Evolutionary conservation across 2,888 invertebrate genomes (phyloP).

Genomic region (Sphecodes monilicornis): DNA sequence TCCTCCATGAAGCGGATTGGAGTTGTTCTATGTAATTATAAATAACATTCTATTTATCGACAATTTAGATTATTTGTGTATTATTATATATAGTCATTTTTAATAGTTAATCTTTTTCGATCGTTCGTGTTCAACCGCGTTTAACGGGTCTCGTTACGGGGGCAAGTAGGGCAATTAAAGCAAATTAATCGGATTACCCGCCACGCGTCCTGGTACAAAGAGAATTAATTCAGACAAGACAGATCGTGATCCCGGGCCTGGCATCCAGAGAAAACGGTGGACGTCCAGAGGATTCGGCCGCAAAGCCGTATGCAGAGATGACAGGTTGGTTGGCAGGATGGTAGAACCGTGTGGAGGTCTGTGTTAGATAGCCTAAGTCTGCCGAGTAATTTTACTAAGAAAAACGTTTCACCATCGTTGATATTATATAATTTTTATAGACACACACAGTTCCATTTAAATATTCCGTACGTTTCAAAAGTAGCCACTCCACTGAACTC

Average conservation of each 20-base stretch:
- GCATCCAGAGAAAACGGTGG: conserved; percentile 14
- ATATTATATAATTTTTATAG: neutral
- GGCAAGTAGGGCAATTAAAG: conserved; percentile 33
- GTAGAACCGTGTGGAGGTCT: neutral
- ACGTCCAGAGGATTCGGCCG: conserved; percentile 35
- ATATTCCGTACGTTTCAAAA: neutral
- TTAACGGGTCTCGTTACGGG: no score
- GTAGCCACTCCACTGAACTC: neutral
- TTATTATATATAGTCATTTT: no score
- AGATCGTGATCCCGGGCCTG: conserved; percentile 30
- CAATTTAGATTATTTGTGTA: neutral
- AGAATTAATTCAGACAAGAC: conserved; percentile 44
- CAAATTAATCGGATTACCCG: conserved; percentile 30
- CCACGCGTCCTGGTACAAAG: conserved; percentile 17
- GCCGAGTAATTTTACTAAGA: neutral
- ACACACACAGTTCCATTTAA: no score
- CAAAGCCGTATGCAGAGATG: conserved; percentile 45
- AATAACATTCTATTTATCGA: neutral
- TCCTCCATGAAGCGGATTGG: neutral
- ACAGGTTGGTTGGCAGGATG: neutral
- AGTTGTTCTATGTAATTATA: neutral
- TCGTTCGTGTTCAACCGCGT: no score
- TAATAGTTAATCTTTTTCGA: no score
- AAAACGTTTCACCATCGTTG: neutral
- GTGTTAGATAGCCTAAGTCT: neutral